Evolutionary conservation across 2,888 invertebrate species (phyloP).

Genomic region (Caenorhabditis sinica): DNA sequence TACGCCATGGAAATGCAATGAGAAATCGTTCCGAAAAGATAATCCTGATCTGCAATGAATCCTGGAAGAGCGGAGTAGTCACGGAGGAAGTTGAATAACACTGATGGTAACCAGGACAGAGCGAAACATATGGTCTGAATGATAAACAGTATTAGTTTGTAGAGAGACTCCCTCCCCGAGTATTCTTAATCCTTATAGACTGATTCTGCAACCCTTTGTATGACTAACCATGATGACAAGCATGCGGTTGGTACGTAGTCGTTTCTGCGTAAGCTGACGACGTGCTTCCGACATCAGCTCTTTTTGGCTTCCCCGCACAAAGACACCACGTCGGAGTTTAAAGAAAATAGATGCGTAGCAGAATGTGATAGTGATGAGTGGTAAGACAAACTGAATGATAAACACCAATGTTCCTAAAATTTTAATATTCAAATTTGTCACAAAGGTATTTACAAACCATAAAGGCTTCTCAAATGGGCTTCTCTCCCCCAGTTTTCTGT

Average conservation of each 20-base stretch:
- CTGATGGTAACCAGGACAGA: slow-evolving; percentile 89
- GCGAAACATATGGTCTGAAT: slow-evolving; percentile 89
- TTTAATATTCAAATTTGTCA: background rate
- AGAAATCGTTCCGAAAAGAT: slow-evolving; percentile 81
- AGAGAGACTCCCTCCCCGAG: background rate
- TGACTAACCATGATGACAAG: slow-evolving; percentile 92
- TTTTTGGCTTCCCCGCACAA: slow-evolving; percentile 72
- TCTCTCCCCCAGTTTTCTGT: slow-evolving; percentile 80
- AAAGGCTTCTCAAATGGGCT: slow-evolving; percentile 64
- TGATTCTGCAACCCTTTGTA: background rate
- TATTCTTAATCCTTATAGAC: background rate
- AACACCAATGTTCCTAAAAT: slow-evolving; percentile 79
- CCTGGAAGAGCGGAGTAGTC: slow-evolving; percentile 80
- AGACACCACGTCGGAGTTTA: slow-evolving; percentile 77
- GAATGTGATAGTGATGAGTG: slow-evolving; percentile 79
- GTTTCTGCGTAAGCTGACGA: slow-evolving; percentile 87
- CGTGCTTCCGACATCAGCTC: slow-evolving; percentile 79
- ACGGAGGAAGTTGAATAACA: slow-evolving; percentile 82
- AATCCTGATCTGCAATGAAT: slow-evolving; percentile 77
- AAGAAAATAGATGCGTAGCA: slow-evolving; percentile 82
- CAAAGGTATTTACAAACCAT: slow-evolving; percentile 66
- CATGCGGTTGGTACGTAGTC: slow-evolving; percentile 96
- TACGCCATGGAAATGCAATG: slow-evolving; percentile 83
- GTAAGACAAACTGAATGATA: slow-evolving; percentile 81
- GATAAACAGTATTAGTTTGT: background rate